Evolutionary conservation across 2,113 vertebrate species (phyloP), one percentile per base, ranked within the genome.

Genomic region (Deroptyus accipitrinus): DNA sequence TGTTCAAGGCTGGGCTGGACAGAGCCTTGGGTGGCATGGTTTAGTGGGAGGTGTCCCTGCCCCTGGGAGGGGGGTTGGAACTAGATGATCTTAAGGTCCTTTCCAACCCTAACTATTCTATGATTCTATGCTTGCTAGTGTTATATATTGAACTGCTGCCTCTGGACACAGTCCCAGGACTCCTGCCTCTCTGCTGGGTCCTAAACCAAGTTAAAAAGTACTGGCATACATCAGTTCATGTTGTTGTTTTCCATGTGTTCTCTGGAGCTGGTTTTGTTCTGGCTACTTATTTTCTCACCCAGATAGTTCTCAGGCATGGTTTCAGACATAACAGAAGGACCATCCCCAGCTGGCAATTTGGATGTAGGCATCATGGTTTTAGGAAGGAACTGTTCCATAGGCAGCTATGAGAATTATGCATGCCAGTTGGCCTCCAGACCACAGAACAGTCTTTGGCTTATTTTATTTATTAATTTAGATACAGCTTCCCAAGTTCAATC

Each of bases 71-170:
- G 48, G 12, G 22, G 11, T 24, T 24, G 48, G 48, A 49, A 49
- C 22, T 49, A 49, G 48, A 24, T 49, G 48, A 49, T 49, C 48
- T 49, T 49, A 49, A 49, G 12, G 23, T 24, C 22, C n/a, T n/a
- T n/a, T n/a, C n/a, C 48, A 49, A 49, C 48, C 22, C 48, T 49
- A 49, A 49, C 22, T 49, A 49, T 49, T 49, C 23, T 49, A 49
- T 22, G 48, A 49, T 49, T 49, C 48, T 24, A 49, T 24, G 48
- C 48, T 55, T 73, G 44, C 16, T 57, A 0, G 0, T 62, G 25
- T 33, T 90, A 30, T 66, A 6, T 67, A 16, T 28, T 72, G 19
- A 67, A 44, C 3, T 83, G 11, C 41, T 48, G 42, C 25, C 3
- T 80, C 72, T 86, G 46, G 49, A 37, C 54, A 44, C 4, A 25